Percentiles rank a stretch among this genome's conserved stretches.
Conservation (phyloP, 2,888 invertebrate genomes). For the Bombylius major region DNA sequence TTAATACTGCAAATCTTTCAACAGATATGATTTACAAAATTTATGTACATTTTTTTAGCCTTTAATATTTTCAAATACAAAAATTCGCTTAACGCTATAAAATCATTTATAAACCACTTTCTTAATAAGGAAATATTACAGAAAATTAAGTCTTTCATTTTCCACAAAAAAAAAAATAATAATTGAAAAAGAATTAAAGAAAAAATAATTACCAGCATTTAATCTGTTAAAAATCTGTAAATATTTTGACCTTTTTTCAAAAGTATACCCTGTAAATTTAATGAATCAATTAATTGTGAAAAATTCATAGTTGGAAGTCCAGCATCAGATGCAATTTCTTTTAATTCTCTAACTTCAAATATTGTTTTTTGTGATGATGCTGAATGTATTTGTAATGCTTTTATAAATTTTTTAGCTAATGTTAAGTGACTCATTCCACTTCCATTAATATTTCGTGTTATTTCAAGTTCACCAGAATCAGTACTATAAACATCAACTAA, state of each 20-base stretch:
- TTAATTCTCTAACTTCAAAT: constrained; percentile 65
- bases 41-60: too few species aligned
- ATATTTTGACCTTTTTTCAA: constrained; percentile 65
- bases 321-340: constrained; percentile 52
- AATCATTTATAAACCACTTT: too few species aligned
- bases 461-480: constrained; percentile 41
- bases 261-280: constrained; percentile 77
- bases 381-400: constrained; percentile 51
- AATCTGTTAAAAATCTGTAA: constrained; percentile 49
- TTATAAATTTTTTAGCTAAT: constrained; percentile 59
- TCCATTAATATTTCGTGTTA: constrained; percentile 55
- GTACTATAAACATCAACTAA: constrained; percentile 64
- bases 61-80: too few species aligned
- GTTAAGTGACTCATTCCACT: constrained; percentile 58
- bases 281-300: constrained; percentile 54
- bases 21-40: too few species aligned
- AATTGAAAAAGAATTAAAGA: too few species aligned
- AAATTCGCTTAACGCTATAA: too few species aligned
- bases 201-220: constrained; percentile 1
- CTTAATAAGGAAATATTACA: too few species aligned
- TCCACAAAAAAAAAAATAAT: too few species aligned
- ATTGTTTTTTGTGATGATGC: constrained; percentile 53
- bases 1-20: too few species aligned
- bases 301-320: constrained; percentile 52
- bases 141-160: too few species aligned